Percentiles rank a stretch among this genome's conserved stretches.
Conservation (phyloP, 1,140 invertebrate species). For the Cydia fagiglandana region DNA sequence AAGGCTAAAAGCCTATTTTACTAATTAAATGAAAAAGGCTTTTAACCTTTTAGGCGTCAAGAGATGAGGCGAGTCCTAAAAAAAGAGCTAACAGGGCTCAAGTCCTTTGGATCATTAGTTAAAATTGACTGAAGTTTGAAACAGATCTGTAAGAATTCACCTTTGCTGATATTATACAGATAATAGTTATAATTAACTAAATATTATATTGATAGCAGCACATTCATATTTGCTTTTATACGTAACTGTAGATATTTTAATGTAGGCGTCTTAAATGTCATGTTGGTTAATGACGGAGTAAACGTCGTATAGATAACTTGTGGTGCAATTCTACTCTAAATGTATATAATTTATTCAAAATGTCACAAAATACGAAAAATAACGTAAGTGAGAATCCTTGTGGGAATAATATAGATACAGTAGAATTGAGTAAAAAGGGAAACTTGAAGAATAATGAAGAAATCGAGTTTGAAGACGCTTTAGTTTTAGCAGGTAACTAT, state of each 20-base stretch:
- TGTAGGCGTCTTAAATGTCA: not conserved
- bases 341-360: not conserved
- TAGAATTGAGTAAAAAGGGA: not conserved
- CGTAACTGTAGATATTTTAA: not conserved
- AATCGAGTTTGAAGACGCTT: slow-evolving; percentile 18
- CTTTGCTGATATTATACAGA: not conserved
- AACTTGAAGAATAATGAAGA: not conserved
- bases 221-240: not conserved
- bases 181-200: no score
- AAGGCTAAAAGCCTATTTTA: no score
- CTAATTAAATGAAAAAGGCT: no score
- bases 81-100: no score
- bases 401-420: not conserved
- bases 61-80: no score
- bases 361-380: not conserved
- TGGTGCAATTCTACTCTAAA: not conserved
- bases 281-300: not conserved
- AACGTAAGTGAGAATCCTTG: not conserved
- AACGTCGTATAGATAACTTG: not conserved
- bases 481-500: slow-evolving; percentile 10
- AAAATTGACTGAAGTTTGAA: no score
- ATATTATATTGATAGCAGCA: not conserved
- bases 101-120: no score
- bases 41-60: no score
- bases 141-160: no score